These are phyloP conservation scores for Burhinus oedicnemus DNA, from an alignment of 2,113 vertebrate genomes.

Conservation along the genomic window DNA sequence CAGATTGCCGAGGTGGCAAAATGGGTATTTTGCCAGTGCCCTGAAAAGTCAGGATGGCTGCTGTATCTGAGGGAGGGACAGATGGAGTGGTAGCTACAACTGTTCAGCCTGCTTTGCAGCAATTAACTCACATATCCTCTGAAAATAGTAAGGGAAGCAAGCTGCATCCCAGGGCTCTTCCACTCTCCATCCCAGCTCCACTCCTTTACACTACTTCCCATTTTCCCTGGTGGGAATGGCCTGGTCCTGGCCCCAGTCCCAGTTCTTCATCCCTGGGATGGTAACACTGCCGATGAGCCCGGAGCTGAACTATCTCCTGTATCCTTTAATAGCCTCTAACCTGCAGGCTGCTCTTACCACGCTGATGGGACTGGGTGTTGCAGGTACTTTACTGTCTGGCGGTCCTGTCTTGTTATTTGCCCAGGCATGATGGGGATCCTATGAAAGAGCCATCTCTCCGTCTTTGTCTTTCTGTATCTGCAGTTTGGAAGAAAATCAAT, in stretches of 20 bases:
- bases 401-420: neutral
- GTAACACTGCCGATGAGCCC: neutral
- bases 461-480: slow-evolving; percentile 8
- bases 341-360: neutral
- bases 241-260: neutral
- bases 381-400: neutral
- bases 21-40: neutral
- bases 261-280: neutral
- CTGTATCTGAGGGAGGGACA: neutral
- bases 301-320: neutral
- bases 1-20: neutral
- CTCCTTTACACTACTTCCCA: neutral
- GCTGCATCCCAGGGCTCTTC: neutral
- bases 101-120: neutral
- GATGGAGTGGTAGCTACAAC: neutral
- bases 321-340: neutral
- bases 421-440: neutral
- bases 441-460: neutral
- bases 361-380: neutral
- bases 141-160: neutral
- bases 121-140: neutral
- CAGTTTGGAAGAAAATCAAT: slow-evolving; percentile 62
- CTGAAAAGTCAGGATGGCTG: neutral
- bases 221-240: neutral
- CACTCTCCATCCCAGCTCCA: neutral